Evolutionary conservation across 2,113 vertebrate genomes (phyloP).

Genomic region (Sinosuthora webbiana): DNA sequence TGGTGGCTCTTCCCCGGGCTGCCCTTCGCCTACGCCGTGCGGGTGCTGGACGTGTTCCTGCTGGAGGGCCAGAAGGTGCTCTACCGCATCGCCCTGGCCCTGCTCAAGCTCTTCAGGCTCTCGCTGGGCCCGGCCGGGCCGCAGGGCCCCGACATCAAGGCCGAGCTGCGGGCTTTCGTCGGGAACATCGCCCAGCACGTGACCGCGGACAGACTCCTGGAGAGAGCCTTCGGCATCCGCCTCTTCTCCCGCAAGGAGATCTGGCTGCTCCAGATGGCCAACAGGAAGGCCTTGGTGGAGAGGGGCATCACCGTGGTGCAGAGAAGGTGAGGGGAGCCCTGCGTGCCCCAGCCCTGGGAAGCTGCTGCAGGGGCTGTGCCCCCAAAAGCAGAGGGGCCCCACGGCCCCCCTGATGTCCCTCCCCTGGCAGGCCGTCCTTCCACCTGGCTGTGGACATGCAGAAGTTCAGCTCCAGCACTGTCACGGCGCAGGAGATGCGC

Average conservation of each 20-base stretch:
- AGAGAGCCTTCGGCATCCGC: conserved; percentile 80
- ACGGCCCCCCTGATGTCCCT: neutral
- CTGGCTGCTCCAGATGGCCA: conserved; percentile 85
- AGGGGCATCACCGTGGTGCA: conserved; percentile 81
- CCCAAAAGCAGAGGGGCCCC: neutral
- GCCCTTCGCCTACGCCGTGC: conserved; percentile 82
- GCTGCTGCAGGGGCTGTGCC: neutral
- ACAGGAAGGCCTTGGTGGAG: conserved; percentile 78
- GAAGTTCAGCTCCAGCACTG: conserved; percentile 77
- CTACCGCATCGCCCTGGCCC: conserved; percentile 82
- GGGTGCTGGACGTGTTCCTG: conserved; percentile 83
- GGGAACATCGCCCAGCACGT: conserved; percentile 75
- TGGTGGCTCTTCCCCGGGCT: conserved; percentile 86
- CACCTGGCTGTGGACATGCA: conserved; percentile 78
- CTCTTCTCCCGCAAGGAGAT: conserved; percentile 84
- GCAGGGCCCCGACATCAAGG: conserved; percentile 75
- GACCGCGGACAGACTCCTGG: conserved; percentile 73
- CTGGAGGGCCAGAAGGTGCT: conserved; percentile 88
- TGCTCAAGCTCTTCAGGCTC: conserved; percentile 82
- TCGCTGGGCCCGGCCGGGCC: conserved; percentile 70
- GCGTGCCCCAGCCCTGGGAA: neutral
- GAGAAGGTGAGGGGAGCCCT: conserved; percentile 67
- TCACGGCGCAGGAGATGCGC: conserved; percentile 83
- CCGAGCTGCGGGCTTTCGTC: conserved; percentile 79
- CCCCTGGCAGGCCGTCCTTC: conserved; percentile 63